These are phyloP conservation scores for Sabatieria punctata DNA, from an alignment of 2,888 invertebrate genomes.

Conservation along the genomic window DNA sequence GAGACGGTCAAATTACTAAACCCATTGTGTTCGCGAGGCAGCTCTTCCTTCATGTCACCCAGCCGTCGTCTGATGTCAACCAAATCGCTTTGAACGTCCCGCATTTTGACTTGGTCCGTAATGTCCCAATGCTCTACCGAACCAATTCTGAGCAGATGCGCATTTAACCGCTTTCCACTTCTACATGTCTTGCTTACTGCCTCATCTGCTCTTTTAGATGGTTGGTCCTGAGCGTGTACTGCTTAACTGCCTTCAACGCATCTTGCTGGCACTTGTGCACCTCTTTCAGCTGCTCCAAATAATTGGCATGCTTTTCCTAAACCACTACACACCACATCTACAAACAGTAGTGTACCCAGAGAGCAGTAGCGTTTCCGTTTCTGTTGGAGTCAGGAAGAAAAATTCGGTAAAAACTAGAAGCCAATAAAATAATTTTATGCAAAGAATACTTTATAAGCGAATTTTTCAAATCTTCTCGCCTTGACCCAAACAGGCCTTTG, in stretches of 20 bases:
- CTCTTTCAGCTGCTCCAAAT: constrained; percentile 33
- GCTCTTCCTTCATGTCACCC: constrained; percentile 72
- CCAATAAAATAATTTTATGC: too few species aligned
- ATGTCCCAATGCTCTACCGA: too few species aligned
- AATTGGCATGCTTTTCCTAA: constrained; percentile 28
- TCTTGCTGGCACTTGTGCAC: constrained; percentile 36
- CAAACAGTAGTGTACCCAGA: too few species aligned
- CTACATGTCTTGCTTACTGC: constrained; percentile 48
- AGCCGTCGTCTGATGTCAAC: constrained; percentile 65
- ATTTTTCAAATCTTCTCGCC: too few species aligned
- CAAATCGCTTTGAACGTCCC: constrained; percentile 54
- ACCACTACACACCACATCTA: too few species aligned
- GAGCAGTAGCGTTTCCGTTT: too few species aligned
- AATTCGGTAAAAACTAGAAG: too few species aligned
- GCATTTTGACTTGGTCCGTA: constrained; percentile 15
- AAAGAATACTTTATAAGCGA: too few species aligned
- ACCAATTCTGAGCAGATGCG: too few species aligned
- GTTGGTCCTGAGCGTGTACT: constrained; percentile 74
- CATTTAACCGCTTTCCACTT: too few species aligned
- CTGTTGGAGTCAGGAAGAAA: too few species aligned
- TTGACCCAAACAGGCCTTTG: too few species aligned
- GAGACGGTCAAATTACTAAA: constrained; percentile 2
- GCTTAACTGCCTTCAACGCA: constrained; percentile 69
- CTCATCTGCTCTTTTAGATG: constrained; percentile 58
- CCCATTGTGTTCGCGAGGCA: constrained; percentile 71